phyloP scores from a whole-genome alignment of 2,888 invertebrate genomes.

The Anthophora plumipes region DNA sequence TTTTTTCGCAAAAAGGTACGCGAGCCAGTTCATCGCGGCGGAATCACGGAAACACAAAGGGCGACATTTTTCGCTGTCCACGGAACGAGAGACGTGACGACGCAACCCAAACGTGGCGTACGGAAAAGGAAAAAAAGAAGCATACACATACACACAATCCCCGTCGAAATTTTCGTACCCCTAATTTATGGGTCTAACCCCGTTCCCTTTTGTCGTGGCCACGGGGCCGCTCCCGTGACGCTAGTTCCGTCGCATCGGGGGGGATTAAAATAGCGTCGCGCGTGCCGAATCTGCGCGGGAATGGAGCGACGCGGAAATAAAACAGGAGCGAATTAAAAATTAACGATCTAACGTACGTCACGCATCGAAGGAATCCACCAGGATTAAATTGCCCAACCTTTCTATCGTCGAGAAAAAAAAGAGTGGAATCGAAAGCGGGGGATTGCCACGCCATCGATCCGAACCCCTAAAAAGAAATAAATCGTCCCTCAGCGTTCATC shows the following conservation, averaged over 20 bases:
- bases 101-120: conserved; percentile 12
- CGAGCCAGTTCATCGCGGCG: conserved; percentile 4
- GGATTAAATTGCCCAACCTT: conserved; percentile 57
- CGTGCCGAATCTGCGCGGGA: conserved; percentile 68
- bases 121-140: conserved; percentile 20
- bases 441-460: neutral
- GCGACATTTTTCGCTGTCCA: conserved; percentile 48
- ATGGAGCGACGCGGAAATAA: conserved; percentile 47
- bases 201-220: conserved; percentile 54
- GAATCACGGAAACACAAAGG: conserved; percentile 18
- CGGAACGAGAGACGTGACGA: conserved; percentile 35
- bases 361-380: conserved; percentile 62
- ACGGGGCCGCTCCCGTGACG: conserved; percentile 40
- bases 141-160: neutral
- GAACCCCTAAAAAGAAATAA: conserved; percentile 29
- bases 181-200: conserved; percentile 69
- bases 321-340: conserved; percentile 68
- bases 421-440: no score
- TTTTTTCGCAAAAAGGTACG: neutral
- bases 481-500: conserved; percentile 19
- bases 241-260: conserved; percentile 44
- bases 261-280: conserved; percentile 69
- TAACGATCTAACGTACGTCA: conserved; percentile 68
- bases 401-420: conserved; percentile 16
- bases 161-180: conserved; percentile 62